These are phyloP conservation scores for Rousettus madagascariensis DNA, from an alignment of 2,797 vertebrate genomes.

Conservation along the genomic window DNA sequence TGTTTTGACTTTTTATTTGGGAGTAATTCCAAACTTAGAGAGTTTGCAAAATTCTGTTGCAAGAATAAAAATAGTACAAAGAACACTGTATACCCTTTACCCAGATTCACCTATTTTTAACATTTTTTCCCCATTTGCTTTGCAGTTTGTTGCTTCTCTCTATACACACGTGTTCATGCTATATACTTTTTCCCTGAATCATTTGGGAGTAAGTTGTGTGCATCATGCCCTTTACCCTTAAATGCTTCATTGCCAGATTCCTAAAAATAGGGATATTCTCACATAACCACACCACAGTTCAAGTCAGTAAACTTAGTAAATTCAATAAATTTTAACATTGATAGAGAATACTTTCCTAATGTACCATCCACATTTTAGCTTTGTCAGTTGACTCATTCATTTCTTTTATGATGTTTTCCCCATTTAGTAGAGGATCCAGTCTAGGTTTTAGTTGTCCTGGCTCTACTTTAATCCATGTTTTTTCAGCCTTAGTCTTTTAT, in stretches of 20 bases:
- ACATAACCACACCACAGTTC: background rate
- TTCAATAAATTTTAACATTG: background rate
- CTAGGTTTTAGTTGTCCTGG: background rate
- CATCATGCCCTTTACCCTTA: background rate
- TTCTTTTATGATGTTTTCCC: background rate
- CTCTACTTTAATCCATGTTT: slow-evolving; percentile 10
- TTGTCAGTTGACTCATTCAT: background rate
- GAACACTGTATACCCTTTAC: background rate
- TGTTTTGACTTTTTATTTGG: slow-evolving; percentile 19
- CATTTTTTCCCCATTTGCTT: background rate
- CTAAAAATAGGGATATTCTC: slow-evolving; percentile 1
- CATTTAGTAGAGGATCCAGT: background rate
- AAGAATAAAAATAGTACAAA: slow-evolving; percentile 18
- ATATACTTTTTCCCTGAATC: background rate
- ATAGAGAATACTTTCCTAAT: background rate
- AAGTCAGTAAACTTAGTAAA: background rate
- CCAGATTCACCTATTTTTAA: background rate
- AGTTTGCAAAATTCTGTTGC: background rate
- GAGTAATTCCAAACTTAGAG: slow-evolving; percentile 36
- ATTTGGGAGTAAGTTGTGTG: slow-evolving; percentile 24
- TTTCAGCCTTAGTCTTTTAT: slow-evolving; percentile 44
- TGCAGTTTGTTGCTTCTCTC: background rate
- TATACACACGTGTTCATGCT: background rate
- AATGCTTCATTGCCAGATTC: slow-evolving; percentile 1
- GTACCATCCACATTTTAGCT: background rate